Conservation (phyloP, 1,140 invertebrate genomes). For the Yoshiicerus persimilis region DNA sequence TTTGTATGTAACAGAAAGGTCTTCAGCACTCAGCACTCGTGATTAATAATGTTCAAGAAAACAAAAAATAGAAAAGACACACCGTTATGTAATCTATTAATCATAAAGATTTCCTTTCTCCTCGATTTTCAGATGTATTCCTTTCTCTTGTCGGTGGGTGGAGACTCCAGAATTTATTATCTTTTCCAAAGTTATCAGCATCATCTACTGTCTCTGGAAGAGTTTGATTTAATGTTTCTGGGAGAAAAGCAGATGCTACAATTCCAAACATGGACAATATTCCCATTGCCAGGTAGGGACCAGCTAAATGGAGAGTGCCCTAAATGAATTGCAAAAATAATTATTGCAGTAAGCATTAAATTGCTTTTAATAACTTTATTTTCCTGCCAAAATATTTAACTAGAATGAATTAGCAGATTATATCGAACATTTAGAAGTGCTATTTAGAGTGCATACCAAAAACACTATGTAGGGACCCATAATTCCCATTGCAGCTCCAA, state of each 20-base stretch:
- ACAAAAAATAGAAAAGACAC: background rate
- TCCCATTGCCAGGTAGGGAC: slow-evolving; percentile 51
- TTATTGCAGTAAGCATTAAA: too few species aligned
- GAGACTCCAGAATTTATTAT: slow-evolving; percentile 52
- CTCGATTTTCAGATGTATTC: background rate
- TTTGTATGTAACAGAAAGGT: too few species aligned
- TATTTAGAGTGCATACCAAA: slow-evolving; percentile 53
- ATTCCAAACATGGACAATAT: slow-evolving; percentile 49
- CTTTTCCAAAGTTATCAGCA: slow-evolving; percentile 53
- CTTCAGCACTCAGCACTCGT: too few species aligned
- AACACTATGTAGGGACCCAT: slow-evolving; percentile 58
- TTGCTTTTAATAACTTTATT: too few species aligned
- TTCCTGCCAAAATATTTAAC: too few species aligned
- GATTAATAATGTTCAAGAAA: too few species aligned
- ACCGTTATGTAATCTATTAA: background rate
- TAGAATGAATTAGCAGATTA: too few species aligned
- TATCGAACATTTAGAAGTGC: background rate
- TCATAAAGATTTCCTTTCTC: background rate
- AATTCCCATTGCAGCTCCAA: slow-evolving; percentile 58
- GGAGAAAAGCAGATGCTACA: slow-evolving; percentile 51
- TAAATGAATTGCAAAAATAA: too few species aligned
- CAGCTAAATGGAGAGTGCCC: slow-evolving; percentile 28
- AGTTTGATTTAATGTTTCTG: slow-evolving; percentile 51
- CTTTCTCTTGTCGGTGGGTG: background rate
- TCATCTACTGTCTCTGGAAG: slow-evolving; percentile 54